Percentiles rank a stretch among this genome's conserved stretches.
phyloP scores from a whole-genome alignment of 2,797 vertebrate genomes.

The Orientallactaga sibirica region DNA sequence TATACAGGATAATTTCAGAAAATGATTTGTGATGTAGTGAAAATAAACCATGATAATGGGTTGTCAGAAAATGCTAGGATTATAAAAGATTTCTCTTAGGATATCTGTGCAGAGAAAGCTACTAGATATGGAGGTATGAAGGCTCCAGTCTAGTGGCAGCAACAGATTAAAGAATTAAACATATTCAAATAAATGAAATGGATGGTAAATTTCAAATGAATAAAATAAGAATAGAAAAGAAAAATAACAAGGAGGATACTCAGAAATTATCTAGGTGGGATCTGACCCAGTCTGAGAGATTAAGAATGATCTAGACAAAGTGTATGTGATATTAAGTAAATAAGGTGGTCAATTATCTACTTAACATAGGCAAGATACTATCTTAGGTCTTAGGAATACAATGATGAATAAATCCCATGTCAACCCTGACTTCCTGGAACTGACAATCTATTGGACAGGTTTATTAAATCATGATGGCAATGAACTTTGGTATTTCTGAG shows the following conservation, averaged over 20 bases:
- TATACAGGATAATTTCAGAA: constrained; percentile 15
- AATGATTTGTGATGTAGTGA: background rate
- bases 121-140: background rate
- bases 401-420: background rate
- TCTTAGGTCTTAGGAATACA: background rate
- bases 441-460: background rate
- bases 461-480: background rate
- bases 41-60: background rate
- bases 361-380: background rate
- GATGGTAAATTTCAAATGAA: background rate
- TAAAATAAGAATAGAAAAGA: background rate
- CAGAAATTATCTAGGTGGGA: background rate
- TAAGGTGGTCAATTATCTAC: background rate
- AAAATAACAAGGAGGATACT: background rate
- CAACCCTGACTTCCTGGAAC: background rate
- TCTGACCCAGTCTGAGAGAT: background rate
- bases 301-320: background rate
- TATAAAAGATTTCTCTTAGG: background rate
- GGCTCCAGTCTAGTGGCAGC: background rate
- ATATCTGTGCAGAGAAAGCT: background rate
- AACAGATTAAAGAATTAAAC: background rate
- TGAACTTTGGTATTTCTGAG: background rate
- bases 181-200: background rate
- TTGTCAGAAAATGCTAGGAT: background rate
- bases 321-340: background rate